Conservation (phyloP, 2,888 invertebrate genomes). For the Megaustenia siamemsis region DNA sequence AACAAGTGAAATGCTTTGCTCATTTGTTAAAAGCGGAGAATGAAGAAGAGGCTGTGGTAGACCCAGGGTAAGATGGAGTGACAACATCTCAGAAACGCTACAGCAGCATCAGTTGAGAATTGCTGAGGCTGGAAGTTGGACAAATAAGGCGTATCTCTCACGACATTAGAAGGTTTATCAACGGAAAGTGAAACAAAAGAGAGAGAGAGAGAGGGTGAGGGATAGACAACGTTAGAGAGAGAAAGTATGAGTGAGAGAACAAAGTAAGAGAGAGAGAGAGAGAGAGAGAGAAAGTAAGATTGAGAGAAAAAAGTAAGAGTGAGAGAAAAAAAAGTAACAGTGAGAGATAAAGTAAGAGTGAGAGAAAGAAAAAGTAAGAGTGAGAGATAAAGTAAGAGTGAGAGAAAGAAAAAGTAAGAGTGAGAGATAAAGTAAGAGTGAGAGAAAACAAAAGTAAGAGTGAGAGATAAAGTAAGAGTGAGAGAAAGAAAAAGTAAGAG, state of each 20-base stretch:
- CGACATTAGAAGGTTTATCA: too few species aligned
- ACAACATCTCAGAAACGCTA: too few species aligned
- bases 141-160: too few species aligned
- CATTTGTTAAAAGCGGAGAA: too few species aligned
- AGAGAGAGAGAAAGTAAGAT: neutral
- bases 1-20: too few species aligned
- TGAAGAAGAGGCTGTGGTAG: too few species aligned
- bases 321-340: neutral
- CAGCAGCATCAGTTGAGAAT: too few species aligned
- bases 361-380: neutral
- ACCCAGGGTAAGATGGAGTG: too few species aligned
- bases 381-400: neutral
- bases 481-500: neutral
- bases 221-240: too few species aligned
- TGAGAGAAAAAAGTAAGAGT: too few species aligned
- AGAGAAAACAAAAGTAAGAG: neutral
- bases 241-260: neutral
- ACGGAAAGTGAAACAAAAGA: too few species aligned
- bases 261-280: neutral
- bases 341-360: neutral
- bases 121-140: too few species aligned
- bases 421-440: neutral
- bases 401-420: neutral
- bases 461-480: neutral
- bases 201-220: neutral